Evolutionary conservation across 2,888 invertebrate genomes (phyloP).

Genomic region (Tetramorium bicarinatum): DNA sequence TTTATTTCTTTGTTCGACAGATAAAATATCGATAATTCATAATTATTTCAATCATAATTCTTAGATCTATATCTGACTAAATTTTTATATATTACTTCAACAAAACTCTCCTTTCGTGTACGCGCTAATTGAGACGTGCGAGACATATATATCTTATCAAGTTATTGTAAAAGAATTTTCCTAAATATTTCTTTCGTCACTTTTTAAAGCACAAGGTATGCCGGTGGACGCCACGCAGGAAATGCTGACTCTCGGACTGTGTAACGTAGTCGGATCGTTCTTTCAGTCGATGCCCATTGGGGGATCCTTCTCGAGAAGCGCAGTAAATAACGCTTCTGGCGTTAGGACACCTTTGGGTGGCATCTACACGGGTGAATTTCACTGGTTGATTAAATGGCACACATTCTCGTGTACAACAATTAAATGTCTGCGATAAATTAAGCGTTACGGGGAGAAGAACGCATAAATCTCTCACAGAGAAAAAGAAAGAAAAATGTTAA

Average conservation of each 20-base stretch:
- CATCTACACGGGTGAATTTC: slow-evolving; percentile 89
- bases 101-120: no score
- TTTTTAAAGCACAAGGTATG: slow-evolving; percentile 89
- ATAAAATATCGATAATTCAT: not conserved
- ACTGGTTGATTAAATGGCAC: not conserved
- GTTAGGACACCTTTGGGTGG: slow-evolving; percentile 92
- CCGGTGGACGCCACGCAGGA: slow-evolving; percentile 93
- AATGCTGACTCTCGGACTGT: slow-evolving; percentile 92
- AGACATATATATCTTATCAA: not conserved
- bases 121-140: no score
- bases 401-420: not conserved
- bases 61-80: no score
- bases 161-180: not conserved
- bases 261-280: slow-evolving; percentile 92
- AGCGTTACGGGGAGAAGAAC: not conserved
- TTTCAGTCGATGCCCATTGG: slow-evolving; percentile 93
- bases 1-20: not conserved
- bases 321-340: slow-evolving; percentile 93
- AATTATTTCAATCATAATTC: no score
- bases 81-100: no score
- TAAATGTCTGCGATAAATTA: not conserved
- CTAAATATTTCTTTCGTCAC: slow-evolving; percentile 1
- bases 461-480: not conserved
- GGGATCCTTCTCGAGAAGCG: slow-evolving; percentile 92
- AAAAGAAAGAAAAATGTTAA: slow-evolving; percentile 21